Evolutionary conservation across 2,797 vertebrate species (phyloP), one percentile per base, ranked within the genome.

Genomic region (Rhynchonycteris naso): DNA sequence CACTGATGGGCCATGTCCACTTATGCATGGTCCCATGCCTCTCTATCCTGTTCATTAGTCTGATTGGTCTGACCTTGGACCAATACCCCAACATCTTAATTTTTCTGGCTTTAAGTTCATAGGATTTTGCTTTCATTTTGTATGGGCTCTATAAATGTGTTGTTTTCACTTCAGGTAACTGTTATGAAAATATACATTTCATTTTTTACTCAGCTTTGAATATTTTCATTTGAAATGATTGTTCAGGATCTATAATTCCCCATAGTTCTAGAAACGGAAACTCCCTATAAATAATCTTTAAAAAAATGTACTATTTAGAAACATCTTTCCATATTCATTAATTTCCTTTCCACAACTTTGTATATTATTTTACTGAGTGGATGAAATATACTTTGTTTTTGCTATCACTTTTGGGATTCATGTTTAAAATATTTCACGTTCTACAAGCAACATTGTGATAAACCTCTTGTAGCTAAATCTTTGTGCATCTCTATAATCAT

Each of bases 341-440:
- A 54, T 33, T 74, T 88, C 28, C 75, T 47, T 65, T 63, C 7
- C 28, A 61, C 1, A 69, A 47, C 47, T 2, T 65, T 33, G 24
- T 33, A 35, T 84, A 79, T 80, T 21, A 58, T 58, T 74, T 75
- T 47, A 76, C 28, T 69, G 69, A 85, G 33, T 33, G 84, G 43
- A 76, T 94, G n/a, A 90, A 56, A 79, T 66, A 89, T 38, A n/a
- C 43, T 54, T 95, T 19, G 72, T 71, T 66, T 26, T 80, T 33
- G 7, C 47, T 58, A 35, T 79, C 74, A 43, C 30, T 59, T 71
- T n/a, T 85, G 58, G 59, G 58, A 13, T 87, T 71, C 65, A 61
- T 59, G 56, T 52, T 59, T 72, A 43, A 21, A 82, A 50, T 28
- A 66, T 63, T 52, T 47, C 26, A 78, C 15, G 74, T 28, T 83